Evolutionary conservation across 2,888 invertebrate genomes (phyloP).

Genomic region (Pollenia griseotomentosa): DNA sequence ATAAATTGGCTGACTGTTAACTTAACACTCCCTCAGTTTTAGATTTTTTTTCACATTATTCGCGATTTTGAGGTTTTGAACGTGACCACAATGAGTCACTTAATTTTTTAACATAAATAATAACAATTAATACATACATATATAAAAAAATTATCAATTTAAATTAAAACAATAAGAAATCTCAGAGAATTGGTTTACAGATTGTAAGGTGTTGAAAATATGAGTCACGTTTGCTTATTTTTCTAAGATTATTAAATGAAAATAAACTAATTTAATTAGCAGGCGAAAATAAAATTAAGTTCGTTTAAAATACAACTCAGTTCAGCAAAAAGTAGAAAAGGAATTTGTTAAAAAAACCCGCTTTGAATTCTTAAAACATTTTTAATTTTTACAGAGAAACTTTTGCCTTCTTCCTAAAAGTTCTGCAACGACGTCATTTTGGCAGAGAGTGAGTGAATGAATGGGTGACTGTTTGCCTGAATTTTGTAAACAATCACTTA

Average conservation of each 20-base stretch:
- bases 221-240: constrained; percentile 19
- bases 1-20: not conserved
- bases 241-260: not conserved
- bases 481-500: constrained; percentile 31
- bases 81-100: constrained; percentile 34
- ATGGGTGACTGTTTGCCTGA: not conserved
- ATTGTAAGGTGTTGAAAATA: constrained; percentile 15
- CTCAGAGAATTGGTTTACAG: not conserved
- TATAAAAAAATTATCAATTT: not conserved
- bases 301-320: constrained; percentile 32
- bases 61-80: constrained; percentile 41
- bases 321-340: constrained; percentile 1
- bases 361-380: constrained; percentile 11
- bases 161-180: constrained; percentile 2
- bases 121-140: not conserved
- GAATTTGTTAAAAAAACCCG: not conserved
- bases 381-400: constrained; percentile 21
- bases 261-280: constrained; percentile 33
- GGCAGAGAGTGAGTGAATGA: not conserved
- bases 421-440: not conserved
- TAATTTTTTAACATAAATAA: constrained; percentile 4
- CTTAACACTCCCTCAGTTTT: constrained; percentile 21
- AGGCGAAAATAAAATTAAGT: constrained; percentile 1
- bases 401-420: not conserved
- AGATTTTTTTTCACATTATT: not conserved